These are phyloP conservation scores for Seira musarum DNA, from an alignment of 2,888 invertebrate species.

Conservation along the genomic window DNA sequence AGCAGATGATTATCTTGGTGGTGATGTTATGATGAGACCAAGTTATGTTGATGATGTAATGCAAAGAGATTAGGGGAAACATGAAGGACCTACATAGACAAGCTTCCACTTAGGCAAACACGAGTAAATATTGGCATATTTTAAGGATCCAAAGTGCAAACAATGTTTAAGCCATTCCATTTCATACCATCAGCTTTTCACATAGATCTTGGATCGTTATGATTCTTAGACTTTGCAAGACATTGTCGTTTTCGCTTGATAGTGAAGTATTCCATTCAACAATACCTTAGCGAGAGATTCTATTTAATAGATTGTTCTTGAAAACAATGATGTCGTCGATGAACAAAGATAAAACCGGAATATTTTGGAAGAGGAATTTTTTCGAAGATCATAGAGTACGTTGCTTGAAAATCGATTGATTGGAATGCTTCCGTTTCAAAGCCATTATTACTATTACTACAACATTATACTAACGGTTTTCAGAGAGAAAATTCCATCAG, in stretches of 20 bases:
- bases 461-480: background rate
- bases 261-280: background rate
- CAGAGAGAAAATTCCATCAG: background rate
- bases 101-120: background rate
- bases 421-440: background rate
- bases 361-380: too few relatives aligned
- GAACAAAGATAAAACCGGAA: too few relatives aligned
- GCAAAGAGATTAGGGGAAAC: background rate
- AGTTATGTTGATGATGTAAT: background rate
- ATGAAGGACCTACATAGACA: background rate
- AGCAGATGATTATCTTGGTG: background rate
- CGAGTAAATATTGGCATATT: slow-evolving; percentile 5
- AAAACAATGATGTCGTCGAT: too few relatives aligned
- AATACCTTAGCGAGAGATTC: too few relatives aligned
- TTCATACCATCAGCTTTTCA: background rate
- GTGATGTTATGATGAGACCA: background rate
- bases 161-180: background rate
- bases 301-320: too few relatives aligned
- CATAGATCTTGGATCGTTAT: too few relatives aligned
- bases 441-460: background rate
- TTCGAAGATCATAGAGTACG: too few relatives aligned
- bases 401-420: too few relatives aligned
- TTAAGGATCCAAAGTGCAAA: background rate
- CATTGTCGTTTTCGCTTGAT: background rate
- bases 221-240: background rate